Evolutionary conservation across 2,888 invertebrate species (phyloP), one percentile per base, ranked within the genome.

Genomic region (Nymphalis urticae): DNA sequence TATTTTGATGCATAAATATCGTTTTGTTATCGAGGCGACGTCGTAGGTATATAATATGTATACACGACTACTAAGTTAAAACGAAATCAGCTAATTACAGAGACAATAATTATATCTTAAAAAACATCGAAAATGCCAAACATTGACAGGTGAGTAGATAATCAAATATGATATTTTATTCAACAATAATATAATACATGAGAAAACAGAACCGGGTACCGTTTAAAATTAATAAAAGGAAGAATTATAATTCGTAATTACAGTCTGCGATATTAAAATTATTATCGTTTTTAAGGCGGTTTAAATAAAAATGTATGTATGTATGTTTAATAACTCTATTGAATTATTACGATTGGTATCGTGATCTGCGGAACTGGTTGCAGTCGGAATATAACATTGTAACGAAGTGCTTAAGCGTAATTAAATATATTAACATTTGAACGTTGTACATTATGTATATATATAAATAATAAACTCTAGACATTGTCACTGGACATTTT

Each of bases 101-200:
- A 48, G 67, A 70, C 73, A 59, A 71, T 73, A 73, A 76, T 72
- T 75, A 73, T 76, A 73, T 64, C 66, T 72, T 65, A 64, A 63
- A 61, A 75, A 74, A 74, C 67, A 73, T 74, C 69, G 71, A 75
- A 74, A 73, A 74, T 72, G 75, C 70, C 76, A 73, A 32, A 71
- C 68, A 68, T 60, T 72, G 74, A 72, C 75, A 74, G 74, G 74
- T 75, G 58, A 42, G 19, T 73, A 71, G 53, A 74, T 70, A 72
- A 73, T 76, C 72, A 75, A 75, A 73, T 73, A 75, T 74, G 74
- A 73, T 73, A 76, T 75, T 76, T 76, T 76, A 76, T 75, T 74
- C 72, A 75, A 75, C 72, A 68, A 71, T 42, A 72, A 74, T 70
- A 70, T 73, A 74, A 71, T 71, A 72, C 69, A 70, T 70, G 64